Evolutionary conservation across 2,888 invertebrate species (phyloP).

Genomic region (Phoronis australis): DNA sequence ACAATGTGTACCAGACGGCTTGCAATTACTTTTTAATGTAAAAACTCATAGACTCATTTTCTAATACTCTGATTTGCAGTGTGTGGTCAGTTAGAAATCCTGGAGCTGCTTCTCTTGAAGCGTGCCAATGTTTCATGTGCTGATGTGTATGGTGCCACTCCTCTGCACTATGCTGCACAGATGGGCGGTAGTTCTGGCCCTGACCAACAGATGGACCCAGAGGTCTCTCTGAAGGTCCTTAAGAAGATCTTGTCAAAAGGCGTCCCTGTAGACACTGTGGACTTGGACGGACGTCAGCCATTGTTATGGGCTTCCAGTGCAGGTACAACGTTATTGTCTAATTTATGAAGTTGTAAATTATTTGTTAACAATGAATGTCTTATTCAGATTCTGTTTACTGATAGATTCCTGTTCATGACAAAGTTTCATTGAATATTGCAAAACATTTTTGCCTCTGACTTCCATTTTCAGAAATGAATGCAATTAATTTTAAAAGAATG

Average conservation of each 20-base stretch:
- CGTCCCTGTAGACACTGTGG: slow-evolving; percentile 77
- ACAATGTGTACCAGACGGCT: no score
- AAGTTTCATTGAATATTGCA: no score
- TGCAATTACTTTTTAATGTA: no score
- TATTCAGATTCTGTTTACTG: no score
- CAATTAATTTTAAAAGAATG: no score
- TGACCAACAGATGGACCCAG: slow-evolving; percentile 41
- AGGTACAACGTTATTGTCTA: no score
- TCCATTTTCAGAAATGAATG: no score
- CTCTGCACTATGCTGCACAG: slow-evolving; percentile 95
- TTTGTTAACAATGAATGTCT: no score
- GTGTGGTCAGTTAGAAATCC: slow-evolving; percentile 85
- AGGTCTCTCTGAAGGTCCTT: slow-evolving; percentile 69
- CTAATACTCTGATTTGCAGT: slow-evolving; percentile 55
- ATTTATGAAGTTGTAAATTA: no score
- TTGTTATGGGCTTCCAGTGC: slow-evolving; percentile 96
- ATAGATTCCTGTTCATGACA: no score
- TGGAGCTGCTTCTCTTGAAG: slow-evolving; percentile 73
- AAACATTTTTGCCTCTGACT: no score
- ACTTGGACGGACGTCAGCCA: slow-evolving; percentile 89
- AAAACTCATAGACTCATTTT: neutral
- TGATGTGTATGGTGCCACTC: slow-evolving; percentile 91
- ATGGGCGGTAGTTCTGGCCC: slow-evolving; percentile 65
- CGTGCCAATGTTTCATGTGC: slow-evolving; percentile 83
- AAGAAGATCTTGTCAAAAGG: slow-evolving; percentile 68